Evolutionary conservation across 2,888 invertebrate species (phyloP), one percentile per base, ranked within the genome.

Genomic region (Emmelina monodactyla): DNA sequence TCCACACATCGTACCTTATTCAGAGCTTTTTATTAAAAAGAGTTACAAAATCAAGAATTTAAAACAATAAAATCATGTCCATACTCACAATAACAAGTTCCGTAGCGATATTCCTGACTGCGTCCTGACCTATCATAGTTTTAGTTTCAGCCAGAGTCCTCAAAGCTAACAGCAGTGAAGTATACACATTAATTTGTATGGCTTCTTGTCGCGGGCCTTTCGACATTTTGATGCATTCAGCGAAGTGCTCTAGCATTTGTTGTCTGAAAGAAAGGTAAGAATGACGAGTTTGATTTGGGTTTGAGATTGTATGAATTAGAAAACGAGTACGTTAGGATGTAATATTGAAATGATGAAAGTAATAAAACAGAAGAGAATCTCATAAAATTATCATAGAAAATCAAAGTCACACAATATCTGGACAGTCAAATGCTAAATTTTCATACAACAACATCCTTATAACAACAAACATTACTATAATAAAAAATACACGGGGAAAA

Each of bases 171-270:
- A 98, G 70, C 15, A 98, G 75, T 0, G 97, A 96, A 0, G 97
- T 94, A 62, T 97, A 94, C 34, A 98, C 92, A 65, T 99, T 99
- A 78, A 97, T 91, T 67, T 97, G 97, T 12, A 91, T 91, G 1
- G 97, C 97, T 63, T 97, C 97, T 55, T 96, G 96, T 9, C 97
- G 85, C 0, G 89, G 87, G 9, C 94, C 94, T 59, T 97, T 97
- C 0, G 95, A 93, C 59, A 94, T 92, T 50, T 89, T 88, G 49
- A 97, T 93, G 61, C 96, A 97, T 61, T 97, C 97, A 14, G 88
- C 86, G 61, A 99, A 99, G 62, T 99, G 98, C 46, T 97, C 94
- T 34, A 99, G 76, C 91, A 99, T 96, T 81, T 99, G 98, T 37
- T 97, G 84, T 33, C 81, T 81, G 49, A 10, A 43, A 42, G 41